Evolutionary conservation across 2,797 vertebrate species (phyloP).

Genomic region (Coendou prehensilis): DNA sequence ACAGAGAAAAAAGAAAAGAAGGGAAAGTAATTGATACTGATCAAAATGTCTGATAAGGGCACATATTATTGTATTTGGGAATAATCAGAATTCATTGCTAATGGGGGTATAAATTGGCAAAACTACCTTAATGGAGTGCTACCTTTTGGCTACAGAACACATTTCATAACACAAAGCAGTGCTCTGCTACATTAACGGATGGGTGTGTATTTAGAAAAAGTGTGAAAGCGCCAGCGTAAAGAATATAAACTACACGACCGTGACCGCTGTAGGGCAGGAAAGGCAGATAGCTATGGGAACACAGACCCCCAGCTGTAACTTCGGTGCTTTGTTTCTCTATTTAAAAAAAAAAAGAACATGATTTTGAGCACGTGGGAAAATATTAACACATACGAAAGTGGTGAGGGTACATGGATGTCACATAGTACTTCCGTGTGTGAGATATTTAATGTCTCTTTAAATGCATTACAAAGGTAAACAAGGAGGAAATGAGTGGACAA

Average conservation of each 20-base stretch:
- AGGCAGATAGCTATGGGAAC: background rate
- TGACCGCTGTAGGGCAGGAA: background rate
- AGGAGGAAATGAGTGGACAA: background rate
- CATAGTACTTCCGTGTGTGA: background rate
- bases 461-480: background rate
- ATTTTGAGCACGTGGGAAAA: slow-evolving; percentile 37
- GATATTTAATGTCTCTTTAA: background rate
- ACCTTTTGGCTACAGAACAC: background rate
- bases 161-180: background rate
- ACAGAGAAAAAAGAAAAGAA: background rate
- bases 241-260: background rate
- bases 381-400: background rate
- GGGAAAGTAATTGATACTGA: background rate
- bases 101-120: background rate
- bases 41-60: background rate
- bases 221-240: background rate
- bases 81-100: background rate
- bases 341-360: background rate
- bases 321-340: background rate
- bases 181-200: background rate
- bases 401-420: background rate
- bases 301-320: background rate
- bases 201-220: background rate
- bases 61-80: background rate
- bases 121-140: background rate